Evolutionary conservation across 1,140 invertebrate species (phyloP).

Genomic region (Capitella teleta): DNA sequence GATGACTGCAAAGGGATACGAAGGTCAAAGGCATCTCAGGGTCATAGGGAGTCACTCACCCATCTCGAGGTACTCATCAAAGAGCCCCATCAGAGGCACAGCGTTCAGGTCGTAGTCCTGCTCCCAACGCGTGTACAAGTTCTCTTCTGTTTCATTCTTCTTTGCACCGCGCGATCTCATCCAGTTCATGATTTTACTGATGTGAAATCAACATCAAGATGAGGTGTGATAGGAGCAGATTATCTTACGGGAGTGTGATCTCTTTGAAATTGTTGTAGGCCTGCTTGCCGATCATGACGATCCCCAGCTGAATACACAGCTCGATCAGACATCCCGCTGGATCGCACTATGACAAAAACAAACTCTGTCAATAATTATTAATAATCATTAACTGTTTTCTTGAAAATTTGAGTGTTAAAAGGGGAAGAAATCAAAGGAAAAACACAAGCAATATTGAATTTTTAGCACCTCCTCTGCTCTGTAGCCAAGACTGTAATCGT

Average conservation of each 20-base stretch:
- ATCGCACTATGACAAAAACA: no score
- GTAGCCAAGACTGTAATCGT: slow-evolving; percentile 10
- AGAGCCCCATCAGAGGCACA: slow-evolving; percentile 5
- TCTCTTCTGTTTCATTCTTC: slow-evolving; percentile 7
- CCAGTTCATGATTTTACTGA: slow-evolving; percentile 3
- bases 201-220: background rate
- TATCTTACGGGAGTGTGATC: slow-evolving; percentile 1
- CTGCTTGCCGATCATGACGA: slow-evolving; percentile 95
- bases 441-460: background rate
- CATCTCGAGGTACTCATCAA: slow-evolving; percentile 14
- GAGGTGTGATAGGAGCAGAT: background rate
- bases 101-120: slow-evolving; percentile 9
- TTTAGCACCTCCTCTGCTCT: slow-evolving; percentile 8
- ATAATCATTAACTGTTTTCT: no score
- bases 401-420: no score
- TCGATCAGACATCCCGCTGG: slow-evolving; percentile 73
- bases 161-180: background rate
- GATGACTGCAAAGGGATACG: slow-evolving; percentile 45
- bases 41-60: slow-evolving; percentile 3
- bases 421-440: no score
- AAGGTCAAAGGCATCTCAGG: background rate
- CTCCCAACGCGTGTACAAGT: slow-evolving; percentile 8
- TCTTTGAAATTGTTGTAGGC: slow-evolving; percentile 63
- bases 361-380: no score
- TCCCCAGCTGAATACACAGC: slow-evolving; percentile 82